These are phyloP conservation scores for Thereva unica DNA, from an alignment of 2,888 invertebrate genomes.

Conservation along the genomic window DNA sequence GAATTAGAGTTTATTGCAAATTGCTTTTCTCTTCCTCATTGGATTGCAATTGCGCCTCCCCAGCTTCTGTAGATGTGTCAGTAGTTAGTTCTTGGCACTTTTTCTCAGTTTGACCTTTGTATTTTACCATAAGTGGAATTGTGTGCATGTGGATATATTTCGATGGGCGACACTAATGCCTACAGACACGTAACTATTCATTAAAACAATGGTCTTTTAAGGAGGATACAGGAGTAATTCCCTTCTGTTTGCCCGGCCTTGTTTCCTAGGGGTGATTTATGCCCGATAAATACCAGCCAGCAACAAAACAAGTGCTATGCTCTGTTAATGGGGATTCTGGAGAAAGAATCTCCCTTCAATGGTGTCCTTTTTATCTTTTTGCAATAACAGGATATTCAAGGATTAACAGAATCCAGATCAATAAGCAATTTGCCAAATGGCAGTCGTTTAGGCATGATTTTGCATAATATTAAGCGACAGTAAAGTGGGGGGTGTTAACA, in stretches of 20 bases:
- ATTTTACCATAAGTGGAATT: neutral
- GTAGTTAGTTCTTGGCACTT: neutral
- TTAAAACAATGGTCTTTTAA: slow-evolving; percentile 28
- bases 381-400: slow-evolving; percentile 12
- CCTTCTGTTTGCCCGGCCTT: neutral
- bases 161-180: slow-evolving; percentile 11
- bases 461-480: slow-evolving; percentile 21
- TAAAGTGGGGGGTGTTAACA: slow-evolving; percentile 23
- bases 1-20: slow-evolving; percentile 38
- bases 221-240: slow-evolving; percentile 6
- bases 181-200: slow-evolving; percentile 27
- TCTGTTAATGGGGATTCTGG: too few relatives aligned
- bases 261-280: too few relatives aligned
- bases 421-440: slow-evolving; percentile 31
- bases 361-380: slow-evolving; percentile 14
- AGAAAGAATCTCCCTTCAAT: too few relatives aligned
- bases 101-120: too few relatives aligned
- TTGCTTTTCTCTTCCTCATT: slow-evolving; percentile 45
- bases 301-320: too few relatives aligned
- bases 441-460: slow-evolving; percentile 35
- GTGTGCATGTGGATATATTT: neutral
- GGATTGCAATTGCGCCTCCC: slow-evolving; percentile 19
- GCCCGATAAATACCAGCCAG: too few relatives aligned
- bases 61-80: neutral
- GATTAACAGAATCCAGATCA: slow-evolving; percentile 18